Evolutionary conservation across 2,888 invertebrate species (phyloP), one percentile per base, ranked within the genome.

Genomic region (Volucella inflata): DNA sequence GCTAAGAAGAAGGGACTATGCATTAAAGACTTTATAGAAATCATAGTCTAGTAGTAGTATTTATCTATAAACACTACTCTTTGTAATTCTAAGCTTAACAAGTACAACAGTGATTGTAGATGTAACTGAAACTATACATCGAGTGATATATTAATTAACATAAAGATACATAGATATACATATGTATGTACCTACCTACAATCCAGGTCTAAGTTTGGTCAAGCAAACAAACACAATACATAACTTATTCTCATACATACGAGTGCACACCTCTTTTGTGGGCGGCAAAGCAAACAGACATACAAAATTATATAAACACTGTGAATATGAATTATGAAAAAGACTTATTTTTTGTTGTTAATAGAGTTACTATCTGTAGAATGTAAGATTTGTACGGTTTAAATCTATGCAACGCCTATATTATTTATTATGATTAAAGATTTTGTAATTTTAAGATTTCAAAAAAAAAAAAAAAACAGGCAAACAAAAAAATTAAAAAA

Each of bases 331-430:
- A 30, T 30, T 30, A 30, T 30, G 30, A 30, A 30, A 90, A 90
- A 90, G 90, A 90, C 90, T 90, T 90, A 90, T 90, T 88, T 87
- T 75, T 87, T 87, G 65, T 81, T 76, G 84, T 75, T 80, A 81
- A 67, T 76, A 81, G 59, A 80, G 62, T 79, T 74, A 83, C 81
- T 85, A 85, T 70, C 72, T 62, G 36, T 81, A 85, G 76, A 14
- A 67, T 72, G 36, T 72, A 80, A 80, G 76, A 80, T 42, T 67
- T 62, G 59, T 67, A 60, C 44, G 48, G 46, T 62, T 48, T 30
- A 78, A 30, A 14, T 6, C 48, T 78, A 60, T 60, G 30, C 59
- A 60, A 75, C 70, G 42, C 65, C 1, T 30, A 78, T 74, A 53
- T 83, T 67, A 80, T 67, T 53, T 70, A 76, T 68, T 51, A 12